Evolutionary conservation across 2,113 vertebrate genomes (phyloP).

Genomic region (Ifrita kowaldi): DNA sequence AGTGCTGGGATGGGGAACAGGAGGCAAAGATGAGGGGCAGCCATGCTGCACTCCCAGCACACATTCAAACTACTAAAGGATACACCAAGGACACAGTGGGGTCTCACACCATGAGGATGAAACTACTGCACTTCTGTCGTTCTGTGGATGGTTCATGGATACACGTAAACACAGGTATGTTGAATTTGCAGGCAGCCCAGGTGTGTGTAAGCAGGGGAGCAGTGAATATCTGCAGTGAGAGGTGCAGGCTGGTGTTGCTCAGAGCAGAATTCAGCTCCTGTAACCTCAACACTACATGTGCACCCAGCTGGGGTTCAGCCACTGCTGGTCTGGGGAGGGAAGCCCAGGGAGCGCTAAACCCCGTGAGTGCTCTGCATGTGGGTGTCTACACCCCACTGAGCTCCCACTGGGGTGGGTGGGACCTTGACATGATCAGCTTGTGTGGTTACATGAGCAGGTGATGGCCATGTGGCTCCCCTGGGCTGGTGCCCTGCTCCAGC

Average conservation of each 20-base stretch:
- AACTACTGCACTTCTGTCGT: not conserved
- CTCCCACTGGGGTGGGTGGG: not conserved
- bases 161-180: not conserved
- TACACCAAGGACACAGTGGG: accelerated
- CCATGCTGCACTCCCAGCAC: not conserved
- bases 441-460: not conserved
- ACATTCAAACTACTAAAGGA: too few relatives aligned
- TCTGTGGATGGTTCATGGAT: not conserved
- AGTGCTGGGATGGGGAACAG: not conserved
- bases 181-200: not conserved
- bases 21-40: not conserved
- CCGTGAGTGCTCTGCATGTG: accelerated
- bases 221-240: not conserved
- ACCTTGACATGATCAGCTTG: accelerated
- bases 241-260: not conserved
- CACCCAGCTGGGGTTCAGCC: not conserved
- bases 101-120: accelerated
- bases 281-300: accelerated
- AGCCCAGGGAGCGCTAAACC: not conserved
- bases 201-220: not conserved
- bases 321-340: not conserved
- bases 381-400: not conserved
- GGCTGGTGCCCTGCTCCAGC: not conserved
- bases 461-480: not conserved
- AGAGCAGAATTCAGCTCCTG: not conserved